Evolutionary conservation across 2,113 vertebrate species (phyloP), one percentile per base, ranked within the genome.

Genomic region (Brachyistius frenatus): DNA sequence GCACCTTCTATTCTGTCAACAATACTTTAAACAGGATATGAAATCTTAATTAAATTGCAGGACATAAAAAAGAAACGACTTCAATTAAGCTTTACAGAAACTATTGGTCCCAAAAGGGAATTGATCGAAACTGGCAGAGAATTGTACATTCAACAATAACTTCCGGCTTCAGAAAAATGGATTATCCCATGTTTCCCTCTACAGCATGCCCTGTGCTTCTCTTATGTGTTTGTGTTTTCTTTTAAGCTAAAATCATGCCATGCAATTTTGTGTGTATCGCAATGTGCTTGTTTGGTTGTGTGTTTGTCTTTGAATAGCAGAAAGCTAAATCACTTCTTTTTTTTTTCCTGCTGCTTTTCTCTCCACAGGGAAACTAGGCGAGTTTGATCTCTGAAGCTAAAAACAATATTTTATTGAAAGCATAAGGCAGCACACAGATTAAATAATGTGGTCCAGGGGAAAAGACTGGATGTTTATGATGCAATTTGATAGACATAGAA

Each of bases 341-440:
- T 66, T 73, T 16, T 55, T 10, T 35, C 11, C 30, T 23, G 2
- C 62, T 67, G 67, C 55, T 54, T 73, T 50, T 76, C 69, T 64
- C 60, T 71, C 87, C 62, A 44, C 32, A 55, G 82, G 58, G 78
- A 80, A 85, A 58, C 53, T 4, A 23, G 37, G 46, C 76, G 33
- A 54, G 81, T 86, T 85, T 90, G 73, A 89, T 90, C 68, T 91
- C 69, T 70, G 50, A 81, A 75, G 72, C 70, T 69, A 58, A 74
- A 78, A 85, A 84, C 75, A 80, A 83, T 80, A 81, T 80, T 83
- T 90, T 87, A 84, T 89, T 87, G 75, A 80, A 89, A 84, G 73
- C 81, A 74, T 71, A 72, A 76, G 71, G 75, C 77, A 81, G 78
- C 72, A 60, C 33, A 81, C 16, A 74, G 73, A 81, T 83, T 78